phyloP scores from a whole-genome alignment of 2,888 invertebrate species.

The Metalampra italica region DNA sequence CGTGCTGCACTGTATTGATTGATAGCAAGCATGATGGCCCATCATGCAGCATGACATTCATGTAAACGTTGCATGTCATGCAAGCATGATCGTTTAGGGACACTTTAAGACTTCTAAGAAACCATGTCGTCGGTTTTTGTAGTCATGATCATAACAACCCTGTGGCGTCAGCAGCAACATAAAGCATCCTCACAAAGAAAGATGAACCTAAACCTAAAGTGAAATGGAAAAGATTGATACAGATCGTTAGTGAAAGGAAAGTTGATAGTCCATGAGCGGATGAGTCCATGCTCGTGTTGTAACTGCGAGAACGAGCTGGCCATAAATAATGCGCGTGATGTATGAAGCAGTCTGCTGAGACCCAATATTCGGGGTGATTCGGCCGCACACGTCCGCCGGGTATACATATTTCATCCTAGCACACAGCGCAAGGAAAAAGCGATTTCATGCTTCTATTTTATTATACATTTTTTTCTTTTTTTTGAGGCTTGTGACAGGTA shows the following conservation, averaged over 20 bases:
- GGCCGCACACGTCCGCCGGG: conserved; percentile 36
- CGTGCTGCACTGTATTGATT: no score
- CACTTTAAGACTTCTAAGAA: no score
- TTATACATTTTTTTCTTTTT: no score
- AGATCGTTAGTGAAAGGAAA: neutral
- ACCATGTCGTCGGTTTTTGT: no score
- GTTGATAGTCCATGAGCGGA: neutral
- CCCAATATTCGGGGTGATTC: conserved; percentile 47
- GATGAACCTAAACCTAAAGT: no score
- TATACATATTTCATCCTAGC: conserved; percentile 46
- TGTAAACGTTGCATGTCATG: no score
- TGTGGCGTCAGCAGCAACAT: no score
- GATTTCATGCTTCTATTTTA: neutral
- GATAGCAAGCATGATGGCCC: no score
- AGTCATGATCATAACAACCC: no score
- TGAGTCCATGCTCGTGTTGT: neutral
- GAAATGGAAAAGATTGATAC: neutral
- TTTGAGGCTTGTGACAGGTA: neutral
- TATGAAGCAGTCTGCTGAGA: conserved; percentile 42
- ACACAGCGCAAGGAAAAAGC: conserved; percentile 24
- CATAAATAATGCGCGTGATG: conserved; percentile 44
- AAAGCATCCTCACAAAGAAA: no score
- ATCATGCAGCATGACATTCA: no score
- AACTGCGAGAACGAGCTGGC: conserved; percentile 15
- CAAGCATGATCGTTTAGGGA: no score